These are phyloP conservation scores for Caracal caracal DNA, from an alignment of 2,113 vertebrate genomes.

Conservation along the genomic window DNA sequence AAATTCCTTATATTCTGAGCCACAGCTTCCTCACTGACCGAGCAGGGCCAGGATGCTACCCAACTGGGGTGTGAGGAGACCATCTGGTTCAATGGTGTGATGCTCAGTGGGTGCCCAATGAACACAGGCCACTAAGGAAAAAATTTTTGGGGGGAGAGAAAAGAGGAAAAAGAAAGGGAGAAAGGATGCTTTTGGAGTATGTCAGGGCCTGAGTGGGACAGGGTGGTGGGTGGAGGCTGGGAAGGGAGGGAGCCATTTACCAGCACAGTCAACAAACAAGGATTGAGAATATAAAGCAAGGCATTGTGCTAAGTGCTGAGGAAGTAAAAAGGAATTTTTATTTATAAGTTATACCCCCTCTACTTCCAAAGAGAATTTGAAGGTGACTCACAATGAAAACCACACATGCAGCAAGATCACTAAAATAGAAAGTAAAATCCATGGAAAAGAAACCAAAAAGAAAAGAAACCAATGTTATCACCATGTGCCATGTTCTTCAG, in stretches of 20 bases:
- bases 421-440: conserved; percentile 44
- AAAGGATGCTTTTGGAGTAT: neutral
- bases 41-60: neutral
- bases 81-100: neutral
- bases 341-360: conserved; percentile 76
- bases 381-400: conserved; percentile 78
- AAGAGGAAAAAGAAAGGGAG: neutral
- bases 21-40: neutral
- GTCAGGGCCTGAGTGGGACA: neutral
- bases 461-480: neutral
- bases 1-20: neutral
- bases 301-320: conserved; percentile 74
- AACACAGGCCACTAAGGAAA: neutral
- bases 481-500: neutral
- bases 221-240: conserved; percentile 59
- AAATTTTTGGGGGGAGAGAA: neutral
- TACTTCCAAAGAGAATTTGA: conserved; percentile 74
- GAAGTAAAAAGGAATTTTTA: conserved; percentile 74
- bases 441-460: neutral
- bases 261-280: conserved; percentile 56
- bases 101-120: neutral
- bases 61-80: neutral
- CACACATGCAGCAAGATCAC: conserved; percentile 60
- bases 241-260: conserved; percentile 52
- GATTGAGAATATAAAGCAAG: conserved; percentile 50